Evolutionary conservation across 2,888 invertebrate genomes (phyloP).

Genomic region (Allacma fusca): DNA sequence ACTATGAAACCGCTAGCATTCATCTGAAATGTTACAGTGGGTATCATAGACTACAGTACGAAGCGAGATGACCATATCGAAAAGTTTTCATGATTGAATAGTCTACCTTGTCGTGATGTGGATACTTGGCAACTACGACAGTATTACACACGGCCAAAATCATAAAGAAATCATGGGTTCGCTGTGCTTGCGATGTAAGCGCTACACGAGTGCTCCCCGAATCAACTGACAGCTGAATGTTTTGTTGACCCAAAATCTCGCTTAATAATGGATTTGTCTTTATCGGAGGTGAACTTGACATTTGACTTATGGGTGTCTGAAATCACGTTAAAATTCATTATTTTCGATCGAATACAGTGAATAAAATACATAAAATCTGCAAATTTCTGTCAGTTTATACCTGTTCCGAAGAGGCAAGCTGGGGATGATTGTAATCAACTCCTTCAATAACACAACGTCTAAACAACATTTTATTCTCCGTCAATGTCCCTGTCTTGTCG

Average conservation of each 20-base stretch:
- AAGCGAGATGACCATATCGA: too few relatives aligned
- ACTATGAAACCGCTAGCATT: constrained; percentile 66
- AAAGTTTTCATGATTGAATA: not conserved
- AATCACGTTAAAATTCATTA: not conserved
- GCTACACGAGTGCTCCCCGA: constrained; percentile 31
- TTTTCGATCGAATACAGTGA: not conserved
- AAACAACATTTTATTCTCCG: constrained; percentile 98
- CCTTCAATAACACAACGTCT: constrained; percentile 88
- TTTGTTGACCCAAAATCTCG: constrained; percentile 52
- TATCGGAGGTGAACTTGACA: constrained; percentile 48
- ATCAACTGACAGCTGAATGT: constrained; percentile 41
- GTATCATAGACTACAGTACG: too few relatives aligned
- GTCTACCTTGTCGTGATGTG: constrained; percentile 75
- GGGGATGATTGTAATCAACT: constrained; percentile 85
- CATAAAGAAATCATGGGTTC: constrained; percentile 87
- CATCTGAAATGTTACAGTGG: constrained; percentile 66
- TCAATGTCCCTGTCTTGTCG: constrained; percentile 97
- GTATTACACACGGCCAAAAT: constrained; percentile 95
- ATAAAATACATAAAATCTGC: too few relatives aligned
- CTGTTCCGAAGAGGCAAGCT: constrained; percentile 67
- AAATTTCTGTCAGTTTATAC: too few relatives aligned
- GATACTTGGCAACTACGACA: constrained; percentile 89
- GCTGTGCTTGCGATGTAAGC: constrained; percentile 70
- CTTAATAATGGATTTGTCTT: constrained; percentile 50
- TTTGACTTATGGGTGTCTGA: constrained; percentile 26